Evolutionary conservation across 2,888 invertebrate species (phyloP), one percentile per base, ranked within the genome.

Genomic region (Venustoraphidia nigricollis): DNA sequence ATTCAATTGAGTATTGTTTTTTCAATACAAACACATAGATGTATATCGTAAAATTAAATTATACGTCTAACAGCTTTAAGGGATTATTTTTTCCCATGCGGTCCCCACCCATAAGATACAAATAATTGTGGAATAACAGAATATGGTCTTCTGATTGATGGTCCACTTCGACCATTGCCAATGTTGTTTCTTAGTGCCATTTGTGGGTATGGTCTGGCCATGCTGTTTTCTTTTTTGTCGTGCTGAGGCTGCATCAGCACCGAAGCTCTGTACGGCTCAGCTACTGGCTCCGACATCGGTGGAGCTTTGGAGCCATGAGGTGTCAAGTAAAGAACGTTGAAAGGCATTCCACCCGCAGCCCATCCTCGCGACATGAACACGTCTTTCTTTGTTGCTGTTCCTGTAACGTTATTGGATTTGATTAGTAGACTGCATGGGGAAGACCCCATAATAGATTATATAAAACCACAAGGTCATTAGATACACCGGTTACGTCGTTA

Each of bases 281-380:
- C 50, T 48, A 14, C 11, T n/a, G 40, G 9, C 35, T 50, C 38
- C n/a, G 48, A 10, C 34, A 44, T 36, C 11, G 38, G 34, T 10
- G 51, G 48, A 2, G 51, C 41, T 50, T 55, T 56, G 4, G 54
- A 53, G 4, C 53, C 51, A 44, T 60, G 61, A 8, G 63, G 61
- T 51, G 60, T 65, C 63, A 70, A 65, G 54, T 72, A 73, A 8
- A 72, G 64, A 11, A 71, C 68, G 43, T 67, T 70, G 56, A 71
- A 71, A 0, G 73, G 72, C 65, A 71, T 66, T 13, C 73, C 71
- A 8, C 69, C 67, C 2, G 69, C 70, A n/a, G 68, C 69, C 73
- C 73, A 73, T 10, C 69, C 69, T 27, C 69, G 63, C 2, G 71
- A 69, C 52, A 63, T 59, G 51, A 70, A 68, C 27, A 65, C 58